Evolutionary conservation across 2,888 invertebrate species (phyloP), one percentile per base, ranked within the genome.

Genomic region (Electrophaes corylata): DNA sequence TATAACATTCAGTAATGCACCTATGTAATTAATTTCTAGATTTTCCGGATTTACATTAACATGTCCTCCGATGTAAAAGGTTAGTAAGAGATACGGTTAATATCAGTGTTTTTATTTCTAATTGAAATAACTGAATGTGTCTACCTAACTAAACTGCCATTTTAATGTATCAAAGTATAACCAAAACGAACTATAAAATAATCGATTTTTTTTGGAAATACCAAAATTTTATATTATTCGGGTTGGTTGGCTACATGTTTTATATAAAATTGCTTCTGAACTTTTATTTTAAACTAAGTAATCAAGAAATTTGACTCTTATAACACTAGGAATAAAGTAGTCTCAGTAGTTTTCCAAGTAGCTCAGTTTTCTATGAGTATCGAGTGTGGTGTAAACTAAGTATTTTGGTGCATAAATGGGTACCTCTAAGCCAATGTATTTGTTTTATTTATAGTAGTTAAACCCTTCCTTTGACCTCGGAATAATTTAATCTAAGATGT

Each of bases 351-450:
- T 55, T 45, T 61, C 59, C 45, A 60, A 65, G 66, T 70, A 70
- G 65, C 60, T 69, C 70, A 67, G 68, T 78, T 80, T 81, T 79
- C 64, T 81, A 81, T 73, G 67, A 66, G 69, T 73, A 73, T 72
- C 65, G 74, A 73, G 73, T 74, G 69, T 76, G 74, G 70, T 73
- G 70, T 74, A 72, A 69, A 69, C 65, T 67, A 64, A 67, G 72
- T 73, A 73, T 75, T 70, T 68, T 78, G 83, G 78, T 83, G 82
- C 83, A 81, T 84, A 83, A 84, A 81, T 73, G 6, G 75, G 75
- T 80, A 76, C 70, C 65, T 69, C 51, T 77, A 80, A 78, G 78
- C 65, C 55, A 70, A 68, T 58, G 47, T 73, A 79, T 77, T 82
- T 72, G 75, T 77, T 80, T 75, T 55, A 44, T 29, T 56, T 12